These are phyloP conservation scores for Bos indicus DNA, from an alignment of 2,113 vertebrate species.

Conservation along the genomic window DNA sequence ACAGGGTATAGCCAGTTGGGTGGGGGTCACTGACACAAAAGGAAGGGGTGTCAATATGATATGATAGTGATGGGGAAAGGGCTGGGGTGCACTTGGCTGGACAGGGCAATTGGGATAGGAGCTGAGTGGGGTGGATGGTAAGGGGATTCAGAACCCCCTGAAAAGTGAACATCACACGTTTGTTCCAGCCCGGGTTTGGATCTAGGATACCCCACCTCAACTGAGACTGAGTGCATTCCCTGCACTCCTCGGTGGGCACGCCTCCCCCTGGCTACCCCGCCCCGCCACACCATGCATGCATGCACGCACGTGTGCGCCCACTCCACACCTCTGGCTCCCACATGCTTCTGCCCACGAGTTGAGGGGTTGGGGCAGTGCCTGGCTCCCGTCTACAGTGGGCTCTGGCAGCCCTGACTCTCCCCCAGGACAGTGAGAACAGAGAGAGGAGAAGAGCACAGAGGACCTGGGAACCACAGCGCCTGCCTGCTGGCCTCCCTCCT, in stretches of 20 bases:
- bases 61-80: no score
- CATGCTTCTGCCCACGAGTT: fast-evolving
- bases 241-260: fast-evolving
- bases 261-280: not conserved
- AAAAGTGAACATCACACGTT: not conserved
- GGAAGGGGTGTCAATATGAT: not conserved
- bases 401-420: not conserved
- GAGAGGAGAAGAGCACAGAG: not conserved
- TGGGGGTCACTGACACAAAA: not conserved
- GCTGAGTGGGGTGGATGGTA: not conserved
- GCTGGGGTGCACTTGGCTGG: not conserved
- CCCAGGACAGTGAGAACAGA: not conserved
- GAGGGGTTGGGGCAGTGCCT: fast-evolving
- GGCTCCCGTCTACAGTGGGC: not conserved
- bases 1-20: not conserved
- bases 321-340: not conserved
- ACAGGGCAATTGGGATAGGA: not conserved
- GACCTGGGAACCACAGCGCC: fast-evolving
- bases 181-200: not conserved
- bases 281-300: not conserved
- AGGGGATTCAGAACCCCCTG: not conserved
- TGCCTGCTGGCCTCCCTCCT: not conserved
- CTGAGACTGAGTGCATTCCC: not conserved
- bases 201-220: not conserved
- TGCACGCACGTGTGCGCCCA: not conserved